A percentile compares a stretch with the other conserved stretches of the same genome.
Evolutionary conservation across 2,888 invertebrate genomes (phyloP).

Genomic region (Parapristionchus giblindavisi): DNA sequence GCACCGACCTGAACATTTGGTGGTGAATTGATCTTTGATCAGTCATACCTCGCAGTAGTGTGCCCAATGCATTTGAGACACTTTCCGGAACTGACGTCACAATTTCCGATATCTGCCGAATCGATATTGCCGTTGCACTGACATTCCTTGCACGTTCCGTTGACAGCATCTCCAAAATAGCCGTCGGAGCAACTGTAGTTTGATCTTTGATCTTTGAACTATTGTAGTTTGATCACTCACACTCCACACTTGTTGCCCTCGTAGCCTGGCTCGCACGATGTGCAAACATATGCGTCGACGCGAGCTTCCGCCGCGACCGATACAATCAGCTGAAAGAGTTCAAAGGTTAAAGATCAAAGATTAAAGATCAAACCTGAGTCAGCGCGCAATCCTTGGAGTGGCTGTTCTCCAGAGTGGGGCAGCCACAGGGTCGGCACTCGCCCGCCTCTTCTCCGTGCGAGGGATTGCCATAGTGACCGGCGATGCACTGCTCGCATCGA

Average conservation of each 20-base stretch:
- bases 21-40: slow-evolving; percentile 4
- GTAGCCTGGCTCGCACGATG: slow-evolving; percentile 72
- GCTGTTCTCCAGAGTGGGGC: slow-evolving; percentile 79
- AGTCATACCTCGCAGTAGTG: slow-evolving; percentile 73
- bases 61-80: slow-evolving; percentile 86
- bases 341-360: neutral
- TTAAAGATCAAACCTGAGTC: slow-evolving; percentile 57
- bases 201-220: slow-evolving; percentile 16
- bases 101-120: slow-evolving; percentile 72
- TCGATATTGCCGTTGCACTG: slow-evolving; percentile 79
- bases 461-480: slow-evolving; percentile 80
- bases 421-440: slow-evolving; percentile 74
- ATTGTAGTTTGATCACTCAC: slow-evolving; percentile 76
- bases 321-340: slow-evolving; percentile 76
- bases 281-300: slow-evolving; percentile 78
- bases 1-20: slow-evolving; percentile 52
- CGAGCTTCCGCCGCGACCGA: slow-evolving; percentile 79
- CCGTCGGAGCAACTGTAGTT: slow-evolving; percentile 79
- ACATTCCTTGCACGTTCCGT: slow-evolving; percentile 72
- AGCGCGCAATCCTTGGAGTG: slow-evolving; percentile 71
- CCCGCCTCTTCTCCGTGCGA: slow-evolving; percentile 74
- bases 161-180: slow-evolving; percentile 79
- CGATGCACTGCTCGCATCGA: slow-evolving; percentile 83
- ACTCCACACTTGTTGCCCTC: slow-evolving; percentile 72
- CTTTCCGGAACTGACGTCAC: slow-evolving; percentile 84